These are phyloP conservation scores for Megaleporinus macrocephalus DNA, from an alignment of 2,113 vertebrate genomes.

Conservation along the genomic window DNA sequence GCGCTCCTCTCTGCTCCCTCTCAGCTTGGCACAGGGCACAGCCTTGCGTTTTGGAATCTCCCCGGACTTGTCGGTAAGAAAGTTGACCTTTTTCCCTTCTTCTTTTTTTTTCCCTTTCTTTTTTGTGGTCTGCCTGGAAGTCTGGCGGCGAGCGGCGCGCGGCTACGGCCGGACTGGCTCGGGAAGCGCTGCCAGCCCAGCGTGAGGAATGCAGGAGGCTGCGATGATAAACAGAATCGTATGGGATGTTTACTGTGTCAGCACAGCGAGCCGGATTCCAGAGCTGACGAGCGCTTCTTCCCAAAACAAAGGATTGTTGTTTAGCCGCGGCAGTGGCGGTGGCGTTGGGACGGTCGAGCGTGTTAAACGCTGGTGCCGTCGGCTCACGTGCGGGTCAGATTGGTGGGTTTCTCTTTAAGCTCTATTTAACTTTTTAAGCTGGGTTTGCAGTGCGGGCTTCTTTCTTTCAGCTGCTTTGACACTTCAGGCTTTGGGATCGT, in stretches of 20 bases:
- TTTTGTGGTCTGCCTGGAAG: constrained; percentile 7
- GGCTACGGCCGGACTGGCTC: constrained; percentile 41
- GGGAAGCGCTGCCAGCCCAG: constrained; percentile 45
- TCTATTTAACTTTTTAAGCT: no score
- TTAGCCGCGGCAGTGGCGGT: constrained; percentile 49
- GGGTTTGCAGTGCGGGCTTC: constrained; percentile 11
- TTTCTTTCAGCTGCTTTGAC: neutral
- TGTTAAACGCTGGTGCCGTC: constrained; percentile 59
- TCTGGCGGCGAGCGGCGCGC: constrained; percentile 30
- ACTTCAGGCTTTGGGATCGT: neutral
- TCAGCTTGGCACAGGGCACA: constrained; percentile 16
- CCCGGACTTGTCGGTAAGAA: constrained; percentile 44
- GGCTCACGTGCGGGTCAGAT: constrained; percentile 67
- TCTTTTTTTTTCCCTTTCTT: constrained; percentile 39
- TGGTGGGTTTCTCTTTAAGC: constrained; percentile 59
- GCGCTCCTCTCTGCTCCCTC: constrained; percentile 14
- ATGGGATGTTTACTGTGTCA: constrained; percentile 53
- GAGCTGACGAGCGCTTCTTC: constrained; percentile 53
- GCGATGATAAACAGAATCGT: constrained; percentile 62
- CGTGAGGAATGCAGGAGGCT: constrained; percentile 62
- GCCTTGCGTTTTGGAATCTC: constrained; percentile 48
- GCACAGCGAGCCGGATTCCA: constrained; percentile 57
- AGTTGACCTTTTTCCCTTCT: constrained; percentile 46
- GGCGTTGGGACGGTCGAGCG: constrained; percentile 53
- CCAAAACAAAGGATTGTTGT: constrained; percentile 69